Base-by-base conservation (phyloP, 2,113 vertebrate genomes). In the Microcebus tavaratra region DNA sequence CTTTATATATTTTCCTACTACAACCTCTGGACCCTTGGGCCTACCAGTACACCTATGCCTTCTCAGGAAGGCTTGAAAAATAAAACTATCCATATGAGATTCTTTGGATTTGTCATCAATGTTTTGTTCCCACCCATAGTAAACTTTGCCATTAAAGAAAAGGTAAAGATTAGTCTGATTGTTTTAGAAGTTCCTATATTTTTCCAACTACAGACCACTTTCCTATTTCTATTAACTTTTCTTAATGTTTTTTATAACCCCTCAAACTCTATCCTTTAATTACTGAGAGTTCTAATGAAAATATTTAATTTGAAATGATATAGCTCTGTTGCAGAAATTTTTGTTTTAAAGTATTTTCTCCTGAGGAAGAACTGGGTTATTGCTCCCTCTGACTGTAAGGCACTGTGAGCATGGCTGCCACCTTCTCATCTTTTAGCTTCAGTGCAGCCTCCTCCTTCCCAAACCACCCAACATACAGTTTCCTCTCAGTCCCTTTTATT, bases 141-240 rank as follows among this genome's bases (percentile, higher is more conserved):
- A 96, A 79, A 6, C 79, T 36, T 39, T 59, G 53, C 82, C 9
- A 91, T 42, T 78, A 88, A 84, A 96, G 34, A 79, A 86, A 94
- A 84, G 12, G 50, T 36, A 96, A 92, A 55, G 8, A 86, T n/a
- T 78, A 72, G 68, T 61, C 8, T 67, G 21, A 91, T 5, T 53
- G 14, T 76, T 79, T 73, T 25, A 87, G 68, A 84, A 70, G 48
- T 79, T 76, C 79, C 61, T 80, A 0, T 68, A 42, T 67, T 87
- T 83, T 97, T 95, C 72, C 20, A 82, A 50, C 36, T 29, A 86
- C 5, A 90, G 7, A 73, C 17, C 31, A 73, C 7, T 92, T 81
- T 80, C 57, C 61, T 83, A 86, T 75, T 87, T 79, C 65, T 84
- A 88, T 8, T 70, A 88, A 88, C 70, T 95, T 96, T 93, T 45